Evolutionary conservation across 2,797 vertebrate species (phyloP).

Genomic region (Loris lydekkerianus): DNA sequence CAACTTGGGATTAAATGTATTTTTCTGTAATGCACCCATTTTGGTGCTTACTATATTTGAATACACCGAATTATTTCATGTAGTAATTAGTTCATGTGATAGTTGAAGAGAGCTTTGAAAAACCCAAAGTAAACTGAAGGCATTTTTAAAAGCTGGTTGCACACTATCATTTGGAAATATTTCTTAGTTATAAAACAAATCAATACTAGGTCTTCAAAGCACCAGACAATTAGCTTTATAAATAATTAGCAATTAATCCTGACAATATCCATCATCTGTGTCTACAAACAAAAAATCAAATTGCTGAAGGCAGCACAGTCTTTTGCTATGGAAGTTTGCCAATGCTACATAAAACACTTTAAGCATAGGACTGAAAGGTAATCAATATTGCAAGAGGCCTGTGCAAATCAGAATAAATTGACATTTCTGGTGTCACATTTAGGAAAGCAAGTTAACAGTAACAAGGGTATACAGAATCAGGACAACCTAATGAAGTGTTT

Average conservation of each 20-base stretch:
- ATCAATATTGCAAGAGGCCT: constrained; percentile 64
- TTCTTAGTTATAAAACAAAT: constrained; percentile 38
- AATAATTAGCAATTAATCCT: constrained; percentile 50
- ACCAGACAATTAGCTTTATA: constrained; percentile 34
- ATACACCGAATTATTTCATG: constrained; percentile 37
- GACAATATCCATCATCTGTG: neutral
- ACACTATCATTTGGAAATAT: constrained; percentile 49
- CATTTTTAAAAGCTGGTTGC: constrained; percentile 44
- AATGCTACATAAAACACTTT: constrained; percentile 55
- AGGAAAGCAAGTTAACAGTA: constrained; percentile 73
- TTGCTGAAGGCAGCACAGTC: neutral
- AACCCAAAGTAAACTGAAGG: constrained; percentile 44
- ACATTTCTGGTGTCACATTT: constrained; percentile 13
- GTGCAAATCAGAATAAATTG: constrained; percentile 77
- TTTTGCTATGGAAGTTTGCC: constrained; percentile 18
- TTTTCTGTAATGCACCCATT: constrained; percentile 39
- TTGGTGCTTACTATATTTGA: constrained; percentile 56
- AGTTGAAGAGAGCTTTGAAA: constrained; percentile 47
- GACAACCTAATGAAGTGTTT: constrained; percentile 47
- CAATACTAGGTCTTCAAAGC: constrained; percentile 17
- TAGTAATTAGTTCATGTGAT: constrained; percentile 39
- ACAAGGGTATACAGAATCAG: neutral
- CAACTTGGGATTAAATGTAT: neutral
- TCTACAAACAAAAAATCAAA: neutral
- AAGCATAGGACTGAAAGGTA: constrained; percentile 65